A percentile compares a stretch with the other conserved stretches of the same genome.
Evolutionary conservation across 2,797 vertebrate genomes (phyloP).

Genomic region (Xyrichtys novacula): DNA sequence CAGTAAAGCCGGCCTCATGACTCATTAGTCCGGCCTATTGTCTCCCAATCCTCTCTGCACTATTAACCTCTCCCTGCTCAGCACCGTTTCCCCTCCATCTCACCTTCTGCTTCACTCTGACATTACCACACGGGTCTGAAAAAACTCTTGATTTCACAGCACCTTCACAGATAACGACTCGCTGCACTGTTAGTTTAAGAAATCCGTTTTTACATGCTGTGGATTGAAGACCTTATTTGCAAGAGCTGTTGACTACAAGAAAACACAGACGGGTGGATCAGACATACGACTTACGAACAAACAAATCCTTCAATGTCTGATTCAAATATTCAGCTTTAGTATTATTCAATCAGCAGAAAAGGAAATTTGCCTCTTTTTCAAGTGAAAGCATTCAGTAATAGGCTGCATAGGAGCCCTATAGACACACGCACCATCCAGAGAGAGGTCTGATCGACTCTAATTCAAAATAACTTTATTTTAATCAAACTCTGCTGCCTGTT

Average conservation of each 20-base stretch:
- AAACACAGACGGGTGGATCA: neutral
- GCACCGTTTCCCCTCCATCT: constrained; percentile 5
- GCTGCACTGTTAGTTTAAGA: neutral
- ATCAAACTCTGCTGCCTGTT: neutral
- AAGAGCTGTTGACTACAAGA: neutral
- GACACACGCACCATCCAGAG: constrained; percentile 15
- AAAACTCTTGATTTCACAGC: no score
- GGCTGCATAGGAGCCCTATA: no score
- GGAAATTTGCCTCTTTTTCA: neutral
- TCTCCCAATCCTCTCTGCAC: constrained; percentile 70
- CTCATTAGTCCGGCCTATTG: constrained; percentile 71
- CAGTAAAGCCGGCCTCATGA: constrained; percentile 65
- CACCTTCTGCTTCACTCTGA: no score
- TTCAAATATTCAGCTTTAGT: neutral
- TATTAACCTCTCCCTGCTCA: constrained; percentile 61
- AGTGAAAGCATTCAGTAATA: no score
- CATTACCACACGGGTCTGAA: no score
- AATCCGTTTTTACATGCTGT: neutral
- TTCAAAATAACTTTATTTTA: neutral
- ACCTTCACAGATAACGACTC: neutral
- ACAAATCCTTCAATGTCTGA: neutral
- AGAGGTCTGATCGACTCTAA: constrained; percentile 1
- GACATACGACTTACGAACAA: neutral
- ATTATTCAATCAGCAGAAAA: neutral
- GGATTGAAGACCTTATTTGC: neutral